phyloP scores from a whole-genome alignment of 2,113 vertebrate genomes.

The Pomatorhinus ruficollis region DNA sequence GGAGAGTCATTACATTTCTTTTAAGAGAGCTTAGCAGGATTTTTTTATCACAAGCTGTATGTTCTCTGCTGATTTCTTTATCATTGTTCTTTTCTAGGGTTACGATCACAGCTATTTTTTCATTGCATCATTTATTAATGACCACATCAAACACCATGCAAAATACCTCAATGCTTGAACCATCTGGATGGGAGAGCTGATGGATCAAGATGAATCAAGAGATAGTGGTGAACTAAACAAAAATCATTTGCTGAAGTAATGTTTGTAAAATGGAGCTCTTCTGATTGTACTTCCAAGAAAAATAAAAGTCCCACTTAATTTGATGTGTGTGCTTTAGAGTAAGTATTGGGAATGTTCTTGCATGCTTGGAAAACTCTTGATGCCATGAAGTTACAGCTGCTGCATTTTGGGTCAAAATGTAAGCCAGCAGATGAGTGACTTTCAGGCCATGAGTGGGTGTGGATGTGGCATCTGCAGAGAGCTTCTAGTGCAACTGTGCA shows the following conservation, averaged over 20 bases:
- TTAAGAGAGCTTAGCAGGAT: neutral
- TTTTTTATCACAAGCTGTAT: neutral
- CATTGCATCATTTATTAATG: slow-evolving; percentile 89
- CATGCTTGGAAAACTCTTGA: neutral
- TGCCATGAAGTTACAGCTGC: neutral
- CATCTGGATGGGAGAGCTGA: neutral
- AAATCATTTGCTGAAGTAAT: neutral
- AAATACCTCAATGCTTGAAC: slow-evolving; percentile 89
- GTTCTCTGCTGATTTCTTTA: neutral
- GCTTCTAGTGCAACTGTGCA: neutral
- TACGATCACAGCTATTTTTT: slow-evolving; percentile 98
- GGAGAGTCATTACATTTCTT: neutral
- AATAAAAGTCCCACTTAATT: slow-evolving; percentile 31
- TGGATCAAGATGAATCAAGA: neutral
- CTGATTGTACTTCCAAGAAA: neutral
- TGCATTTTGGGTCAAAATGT: neutral
- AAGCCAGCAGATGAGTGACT: neutral
- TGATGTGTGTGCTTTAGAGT: neutral
- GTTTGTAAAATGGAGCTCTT: neutral
- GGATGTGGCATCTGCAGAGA: rapidly evolving
- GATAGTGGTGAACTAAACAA: neutral
- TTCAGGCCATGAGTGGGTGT: neutral
- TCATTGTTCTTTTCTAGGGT: slow-evolving; percentile 76
- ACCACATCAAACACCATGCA: slow-evolving; percentile 95
- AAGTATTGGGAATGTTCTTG: slow-evolving; percentile 1